Evolutionary conservation across 1,140 invertebrate species (phyloP).

Genomic region (Drosophila micromelanica): DNA sequence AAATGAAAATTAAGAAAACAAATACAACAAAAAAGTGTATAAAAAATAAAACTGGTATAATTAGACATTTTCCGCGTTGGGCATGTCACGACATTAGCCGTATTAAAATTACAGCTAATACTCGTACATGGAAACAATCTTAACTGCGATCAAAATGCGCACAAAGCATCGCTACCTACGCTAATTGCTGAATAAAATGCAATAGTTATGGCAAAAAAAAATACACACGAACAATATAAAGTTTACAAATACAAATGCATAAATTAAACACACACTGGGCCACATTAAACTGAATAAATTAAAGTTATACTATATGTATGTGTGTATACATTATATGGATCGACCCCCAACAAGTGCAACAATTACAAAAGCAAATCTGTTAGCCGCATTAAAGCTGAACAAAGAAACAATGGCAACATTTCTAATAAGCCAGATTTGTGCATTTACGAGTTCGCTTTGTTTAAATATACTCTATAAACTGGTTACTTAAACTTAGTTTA

Average conservation of each 20-base stretch:
- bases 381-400: conserved; percentile 27
- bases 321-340: conserved; percentile 12
- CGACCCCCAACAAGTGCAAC: conserved; percentile 41
- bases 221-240: neutral
- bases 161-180: conserved; percentile 40
- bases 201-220: conserved; percentile 40
- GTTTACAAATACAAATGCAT: conserved; percentile 6
- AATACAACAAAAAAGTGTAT: neutral
- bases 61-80: conserved; percentile 44
- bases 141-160: conserved; percentile 43
- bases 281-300: conserved; percentile 41
- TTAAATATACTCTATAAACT: neutral
- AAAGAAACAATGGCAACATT: conserved; percentile 28
- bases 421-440: conserved; percentile 23
- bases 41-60: conserved; percentile 24
- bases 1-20: conserved; percentile 14
- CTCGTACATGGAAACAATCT: conserved; percentile 35
- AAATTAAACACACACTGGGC: conserved; percentile 15
- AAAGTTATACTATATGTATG: conserved; percentile 10
- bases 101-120: conserved; percentile 36
- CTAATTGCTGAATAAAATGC: conserved; percentile 50
- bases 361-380: conserved; percentile 39
- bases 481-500: no score
- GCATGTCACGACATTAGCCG: conserved; percentile 42
- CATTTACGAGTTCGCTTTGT: conserved; percentile 11